Evolutionary conservation across 2,888 invertebrate genomes (phyloP), one percentile per base, ranked within the genome.

Genomic region (Plusia festucae): DNA sequence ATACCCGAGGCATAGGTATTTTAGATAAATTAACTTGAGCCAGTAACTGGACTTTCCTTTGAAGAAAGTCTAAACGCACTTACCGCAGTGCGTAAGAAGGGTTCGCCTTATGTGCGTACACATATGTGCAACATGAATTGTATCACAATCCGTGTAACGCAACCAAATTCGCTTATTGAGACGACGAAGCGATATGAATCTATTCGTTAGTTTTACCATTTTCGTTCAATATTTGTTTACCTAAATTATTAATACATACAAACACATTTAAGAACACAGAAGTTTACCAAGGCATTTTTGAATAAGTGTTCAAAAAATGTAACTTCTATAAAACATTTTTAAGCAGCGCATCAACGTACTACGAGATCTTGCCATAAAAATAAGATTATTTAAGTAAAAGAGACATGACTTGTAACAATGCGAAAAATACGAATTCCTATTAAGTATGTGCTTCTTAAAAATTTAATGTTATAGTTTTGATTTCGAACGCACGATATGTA

Each of bases 1-100:
- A 8, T 30, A 8, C 24, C 24, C 2, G 7, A 34, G 3, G 13
- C 2, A 34, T 13, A n/a, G n/a, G n/a, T n/a, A n/a, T n/a, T 13
- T 9, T 2, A 11, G 1, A 13, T 40, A 18, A 18, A 9, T 6
- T 0, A 4, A 59, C 54, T 66, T 0, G 65, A n/a, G 24, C 61
- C 7, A 68, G 68, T 52, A 9, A 68, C 81, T 74, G 7, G 58
- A 57, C 64, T 68, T 16, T 56, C 52, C 46, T 11, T 20, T 18
- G 8, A 30, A 7, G 15, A 49, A 54, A 16, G 64, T 68, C 63
- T 53, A 44, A 74, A 80, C 82, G 58, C 52, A 61, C 69, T 55
- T 76, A 76, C 82, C 83, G 86, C 82, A 84, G 78, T 85, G 86
- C 86, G 86, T 85, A 85, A 76, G 78, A 80, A 76, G 68, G 73